phyloP scores from a whole-genome alignment of 2,797 vertebrate species.

The Coccyzus lansbergi region DNA sequence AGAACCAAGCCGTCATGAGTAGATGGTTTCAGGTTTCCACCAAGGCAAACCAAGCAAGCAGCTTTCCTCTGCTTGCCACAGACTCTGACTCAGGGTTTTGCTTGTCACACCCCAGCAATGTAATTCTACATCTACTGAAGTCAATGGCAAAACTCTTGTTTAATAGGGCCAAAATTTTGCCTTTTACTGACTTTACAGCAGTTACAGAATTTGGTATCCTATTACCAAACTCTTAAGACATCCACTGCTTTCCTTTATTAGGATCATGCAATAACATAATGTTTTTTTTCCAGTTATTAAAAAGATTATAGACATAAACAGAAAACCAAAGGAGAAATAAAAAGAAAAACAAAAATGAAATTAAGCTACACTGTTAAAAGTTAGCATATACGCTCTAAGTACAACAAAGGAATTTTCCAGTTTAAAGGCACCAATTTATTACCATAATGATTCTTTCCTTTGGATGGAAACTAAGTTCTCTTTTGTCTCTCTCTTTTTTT shows the following conservation, averaged over 20 bases:
- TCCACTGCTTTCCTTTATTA: background rate
- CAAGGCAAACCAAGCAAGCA: background rate
- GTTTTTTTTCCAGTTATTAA: slow-evolving; percentile 35
- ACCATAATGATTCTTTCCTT: slow-evolving; percentile 43
- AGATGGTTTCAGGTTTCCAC: background rate
- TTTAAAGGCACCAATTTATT: slow-evolving; percentile 36
- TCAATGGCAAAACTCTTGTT: background rate
- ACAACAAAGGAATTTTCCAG: slow-evolving; percentile 51
- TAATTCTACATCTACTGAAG: background rate
- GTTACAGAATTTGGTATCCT: slow-evolving; percentile 15
- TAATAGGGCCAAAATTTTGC: background rate
- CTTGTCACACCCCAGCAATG: background rate
- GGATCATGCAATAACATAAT: background rate
- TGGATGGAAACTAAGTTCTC: slow-evolving; percentile 47
- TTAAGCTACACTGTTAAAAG: background rate
- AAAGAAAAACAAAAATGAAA: background rate
- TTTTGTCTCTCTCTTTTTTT: slow-evolving; percentile 33
- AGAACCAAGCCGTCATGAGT: background rate
- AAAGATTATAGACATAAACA: background rate
- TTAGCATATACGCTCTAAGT: slow-evolving; percentile 1
- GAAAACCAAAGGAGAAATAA: background rate
- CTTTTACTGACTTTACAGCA: background rate
- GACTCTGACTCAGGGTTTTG: background rate
- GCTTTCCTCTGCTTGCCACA: background rate
- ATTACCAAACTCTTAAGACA: slow-evolving; percentile 10